Evolutionary conservation across 2,888 invertebrate genomes (phyloP).

Genomic region (Ochropleura plecta): DNA sequence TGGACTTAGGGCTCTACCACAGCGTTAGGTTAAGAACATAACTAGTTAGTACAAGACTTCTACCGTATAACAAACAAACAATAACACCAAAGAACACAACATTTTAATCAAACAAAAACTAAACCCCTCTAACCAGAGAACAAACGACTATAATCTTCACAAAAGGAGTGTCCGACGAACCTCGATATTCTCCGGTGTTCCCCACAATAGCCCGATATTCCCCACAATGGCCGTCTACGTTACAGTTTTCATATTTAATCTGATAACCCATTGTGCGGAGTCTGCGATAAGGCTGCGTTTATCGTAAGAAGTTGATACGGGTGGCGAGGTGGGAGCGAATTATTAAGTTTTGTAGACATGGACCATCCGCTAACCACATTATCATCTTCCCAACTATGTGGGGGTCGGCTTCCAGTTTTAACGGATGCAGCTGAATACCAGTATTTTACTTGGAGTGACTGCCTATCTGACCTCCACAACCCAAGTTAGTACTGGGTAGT

Average conservation of each 20-base stretch:
- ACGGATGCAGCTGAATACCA: too few relatives aligned
- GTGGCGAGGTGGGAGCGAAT: not conserved
- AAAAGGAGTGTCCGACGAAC: constrained; percentile 8
- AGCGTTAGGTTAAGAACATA: too few relatives aligned
- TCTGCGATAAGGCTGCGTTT: not conserved
- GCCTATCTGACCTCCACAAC: too few relatives aligned
- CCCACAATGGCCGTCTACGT: constrained; percentile 1
- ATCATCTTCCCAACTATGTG: too few relatives aligned
- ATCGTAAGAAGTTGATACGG: not conserved
- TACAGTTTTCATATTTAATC: constrained; percentile 32
- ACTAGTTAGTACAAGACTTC: too few relatives aligned
- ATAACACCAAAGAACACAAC: not conserved
- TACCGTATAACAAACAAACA: not conserved
- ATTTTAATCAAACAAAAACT: not conserved
- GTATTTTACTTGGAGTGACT: too few relatives aligned
- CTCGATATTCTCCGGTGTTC: constrained; percentile 4
- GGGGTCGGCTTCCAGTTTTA: too few relatives aligned
- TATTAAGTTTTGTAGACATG: too few relatives aligned
- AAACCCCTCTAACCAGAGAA: not conserved
- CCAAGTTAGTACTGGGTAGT: too few relatives aligned
- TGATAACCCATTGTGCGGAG: constrained; percentile 21
- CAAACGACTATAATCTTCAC: not conserved
- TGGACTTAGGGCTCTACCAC: too few relatives aligned
- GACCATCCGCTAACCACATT: too few relatives aligned
- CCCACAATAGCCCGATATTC: constrained; percentile 14